Evolutionary conservation across 2,888 invertebrate species (phyloP).

Genomic region (Drosophila pegasa): DNA sequence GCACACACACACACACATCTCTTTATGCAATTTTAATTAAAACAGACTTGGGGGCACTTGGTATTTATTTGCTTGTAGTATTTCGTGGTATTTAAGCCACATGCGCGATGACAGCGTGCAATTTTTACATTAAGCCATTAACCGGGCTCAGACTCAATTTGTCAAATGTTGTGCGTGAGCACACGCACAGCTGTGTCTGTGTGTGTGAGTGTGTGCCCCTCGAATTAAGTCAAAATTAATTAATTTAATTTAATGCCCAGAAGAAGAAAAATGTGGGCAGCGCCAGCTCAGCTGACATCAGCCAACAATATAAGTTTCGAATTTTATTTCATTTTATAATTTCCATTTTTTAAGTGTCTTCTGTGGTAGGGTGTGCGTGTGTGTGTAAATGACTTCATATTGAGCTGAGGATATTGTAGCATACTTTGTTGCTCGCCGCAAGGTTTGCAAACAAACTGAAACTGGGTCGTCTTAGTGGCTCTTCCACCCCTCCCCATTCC

Average conservation of each 20-base stretch:
- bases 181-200: conserved; percentile 40
- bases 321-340: conserved; percentile 43
- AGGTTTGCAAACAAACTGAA: conserved; percentile 39
- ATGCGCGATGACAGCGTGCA: conserved; percentile 74
- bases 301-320: conserved; percentile 17
- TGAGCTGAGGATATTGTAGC: conserved; percentile 38
- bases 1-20: not conserved
- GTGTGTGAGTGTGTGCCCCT: conserved; percentile 7
- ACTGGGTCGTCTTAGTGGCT: conserved; percentile 65
- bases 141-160: conserved; percentile 60
- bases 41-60: conserved; percentile 40
- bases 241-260: conserved; percentile 54
- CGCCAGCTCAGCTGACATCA: conserved; percentile 52
- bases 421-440: conserved; percentile 54
- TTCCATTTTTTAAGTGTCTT: conserved; percentile 29
- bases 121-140: conserved; percentile 57
- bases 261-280: conserved; percentile 1
- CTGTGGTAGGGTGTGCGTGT: conserved; percentile 32
- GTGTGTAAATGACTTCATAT: conserved; percentile 70
- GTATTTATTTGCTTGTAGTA: conserved; percentile 2
- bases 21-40: conserved; percentile 79
- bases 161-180: conserved; percentile 66
- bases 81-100: conserved; percentile 25
- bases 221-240: conserved; percentile 50
- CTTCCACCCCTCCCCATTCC: no score